Conservation (phyloP, 1,140 invertebrate genomes). For the Intoshia linei region DNA sequence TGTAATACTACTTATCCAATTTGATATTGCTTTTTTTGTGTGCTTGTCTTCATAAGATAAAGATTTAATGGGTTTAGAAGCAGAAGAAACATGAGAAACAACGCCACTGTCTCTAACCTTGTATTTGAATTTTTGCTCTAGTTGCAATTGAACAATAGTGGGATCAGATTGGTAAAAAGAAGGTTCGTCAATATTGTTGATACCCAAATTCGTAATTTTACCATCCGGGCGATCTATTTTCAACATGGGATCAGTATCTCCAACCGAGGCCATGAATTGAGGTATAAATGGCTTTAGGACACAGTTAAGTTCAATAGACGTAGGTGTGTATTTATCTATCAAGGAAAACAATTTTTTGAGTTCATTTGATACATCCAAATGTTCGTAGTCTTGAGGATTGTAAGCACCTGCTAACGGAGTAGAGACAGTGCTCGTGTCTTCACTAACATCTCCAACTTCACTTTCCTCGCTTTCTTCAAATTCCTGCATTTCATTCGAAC, state of each 20-base stretch:
- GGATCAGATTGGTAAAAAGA: constrained; percentile 69
- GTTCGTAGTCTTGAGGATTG: constrained; percentile 46
- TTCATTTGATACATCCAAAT: constrained; percentile 43
- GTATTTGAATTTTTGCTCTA: constrained; percentile 46
- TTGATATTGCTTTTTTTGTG: constrained; percentile 48
- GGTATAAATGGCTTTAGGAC: constrained; percentile 71
- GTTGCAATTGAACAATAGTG: constrained; percentile 55
- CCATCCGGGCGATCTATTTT: constrained; percentile 41
- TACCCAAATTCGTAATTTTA: constrained; percentile 35
- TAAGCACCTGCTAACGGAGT: no score
- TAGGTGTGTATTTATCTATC: constrained; percentile 44
- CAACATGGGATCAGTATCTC: constrained; percentile 60
- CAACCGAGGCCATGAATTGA: constrained; percentile 78
- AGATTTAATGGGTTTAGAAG: constrained; percentile 42
- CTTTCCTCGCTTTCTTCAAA: no score
- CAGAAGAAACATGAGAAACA: neutral
- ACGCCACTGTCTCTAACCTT: neutral
- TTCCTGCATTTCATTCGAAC: no score
- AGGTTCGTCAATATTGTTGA: constrained; percentile 66
- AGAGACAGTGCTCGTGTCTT: no score
- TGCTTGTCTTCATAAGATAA: constrained; percentile 50
- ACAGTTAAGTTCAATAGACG: constrained; percentile 52
- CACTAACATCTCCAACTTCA: no score
- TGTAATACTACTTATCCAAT: constrained; percentile 64
- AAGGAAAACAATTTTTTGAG: constrained; percentile 46